Percentiles rank a stretch among this genome's conserved stretches.
Conservation (phyloP, 2,113 vertebrate genomes). For the Nerophis ophidion region DNA sequence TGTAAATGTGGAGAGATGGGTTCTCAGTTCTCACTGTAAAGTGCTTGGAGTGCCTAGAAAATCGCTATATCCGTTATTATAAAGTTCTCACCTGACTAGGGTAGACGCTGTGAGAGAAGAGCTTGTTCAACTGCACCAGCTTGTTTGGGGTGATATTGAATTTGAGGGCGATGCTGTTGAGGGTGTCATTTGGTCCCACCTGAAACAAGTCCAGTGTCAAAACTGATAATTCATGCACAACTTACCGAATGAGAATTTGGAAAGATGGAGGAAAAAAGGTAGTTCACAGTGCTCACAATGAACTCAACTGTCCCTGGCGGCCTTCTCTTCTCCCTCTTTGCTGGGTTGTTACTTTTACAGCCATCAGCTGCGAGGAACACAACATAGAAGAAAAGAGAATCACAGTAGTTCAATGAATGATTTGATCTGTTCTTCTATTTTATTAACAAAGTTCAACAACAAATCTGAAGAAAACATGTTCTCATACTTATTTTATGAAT, state of each 20-base stretch:
- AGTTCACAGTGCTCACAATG: slow-evolving; percentile 51
- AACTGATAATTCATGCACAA: not conserved
- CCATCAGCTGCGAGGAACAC: slow-evolving; percentile 40
- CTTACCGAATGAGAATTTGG: too few relatives aligned
- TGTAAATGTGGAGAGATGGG: too few relatives aligned
- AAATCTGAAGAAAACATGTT: too few relatives aligned
- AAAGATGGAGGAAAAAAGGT: too few relatives aligned
- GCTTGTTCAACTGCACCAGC: slow-evolving; percentile 91
- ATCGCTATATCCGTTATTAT: too few relatives aligned
- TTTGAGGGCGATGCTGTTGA: slow-evolving; percentile 90
- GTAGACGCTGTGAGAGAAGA: slow-evolving; percentile 88
- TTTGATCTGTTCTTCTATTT: too few relatives aligned
- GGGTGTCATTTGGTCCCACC: slow-evolving; percentile 84
- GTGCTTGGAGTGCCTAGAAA: too few relatives aligned
- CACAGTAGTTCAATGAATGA: too few relatives aligned
- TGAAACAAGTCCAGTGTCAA: slow-evolving; percentile 40
- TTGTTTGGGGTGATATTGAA: slow-evolving; percentile 96
- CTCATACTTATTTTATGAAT: too few relatives aligned
- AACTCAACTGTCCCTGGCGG: slow-evolving; percentile 71
- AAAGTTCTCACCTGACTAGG: slow-evolving; percentile 83
- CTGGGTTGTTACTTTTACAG: slow-evolving; percentile 39
- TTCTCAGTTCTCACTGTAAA: too few relatives aligned
- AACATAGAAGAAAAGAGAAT: not conserved
- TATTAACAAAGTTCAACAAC: too few relatives aligned
- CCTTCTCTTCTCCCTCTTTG: slow-evolving; percentile 63